Percentiles rank a stretch among this genome's conserved stretches.
These are phyloP conservation scores for Microtus pennsylvanicus DNA, from an alignment of 2,113 vertebrate genomes.

Conservation along the genomic window DNA sequence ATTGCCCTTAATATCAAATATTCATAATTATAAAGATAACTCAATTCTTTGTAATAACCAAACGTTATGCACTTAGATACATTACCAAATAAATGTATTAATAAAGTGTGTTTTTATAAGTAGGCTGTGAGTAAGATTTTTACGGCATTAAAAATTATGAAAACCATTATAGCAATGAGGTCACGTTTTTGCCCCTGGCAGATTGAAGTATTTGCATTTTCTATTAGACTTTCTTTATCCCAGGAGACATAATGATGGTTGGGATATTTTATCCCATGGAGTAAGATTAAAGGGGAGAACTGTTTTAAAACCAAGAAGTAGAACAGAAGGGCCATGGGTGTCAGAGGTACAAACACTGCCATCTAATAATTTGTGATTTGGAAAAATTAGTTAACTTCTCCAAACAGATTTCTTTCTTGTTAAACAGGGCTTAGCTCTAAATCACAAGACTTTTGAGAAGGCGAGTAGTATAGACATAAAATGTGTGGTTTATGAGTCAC, in stretches of 20 bases:
- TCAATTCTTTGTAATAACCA: conserved; percentile 39
- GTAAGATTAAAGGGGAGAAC: neutral
- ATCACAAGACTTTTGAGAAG: neutral
- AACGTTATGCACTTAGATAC: neutral
- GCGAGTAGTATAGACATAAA: neutral
- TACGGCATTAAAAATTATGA: conserved; percentile 28
- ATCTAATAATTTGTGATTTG: conserved; percentile 13
- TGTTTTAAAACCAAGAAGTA: neutral
- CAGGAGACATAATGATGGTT: neutral
- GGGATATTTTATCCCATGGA: neutral
- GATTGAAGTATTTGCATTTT: conserved; percentile 47
- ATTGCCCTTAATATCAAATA: conserved; percentile 50
- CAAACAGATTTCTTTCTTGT: neutral
- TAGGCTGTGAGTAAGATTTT: conserved; percentile 25
- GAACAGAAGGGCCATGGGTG: neutral
- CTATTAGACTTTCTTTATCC: conserved; percentile 34
- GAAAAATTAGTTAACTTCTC: conserved; percentile 17
- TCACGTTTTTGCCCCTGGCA: conserved; percentile 3
- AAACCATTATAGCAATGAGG: conserved; percentile 34
- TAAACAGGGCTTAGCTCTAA: conserved; percentile 22
- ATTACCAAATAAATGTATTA: conserved; percentile 37
- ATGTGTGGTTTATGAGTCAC: neutral
- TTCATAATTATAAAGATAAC: conserved; percentile 46
- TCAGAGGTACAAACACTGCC: conserved; percentile 19
- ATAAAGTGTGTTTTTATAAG: conserved; percentile 41